phyloP scores from a whole-genome alignment of 2,888 invertebrate species.

The Bruchidius siliquastri region DNA sequence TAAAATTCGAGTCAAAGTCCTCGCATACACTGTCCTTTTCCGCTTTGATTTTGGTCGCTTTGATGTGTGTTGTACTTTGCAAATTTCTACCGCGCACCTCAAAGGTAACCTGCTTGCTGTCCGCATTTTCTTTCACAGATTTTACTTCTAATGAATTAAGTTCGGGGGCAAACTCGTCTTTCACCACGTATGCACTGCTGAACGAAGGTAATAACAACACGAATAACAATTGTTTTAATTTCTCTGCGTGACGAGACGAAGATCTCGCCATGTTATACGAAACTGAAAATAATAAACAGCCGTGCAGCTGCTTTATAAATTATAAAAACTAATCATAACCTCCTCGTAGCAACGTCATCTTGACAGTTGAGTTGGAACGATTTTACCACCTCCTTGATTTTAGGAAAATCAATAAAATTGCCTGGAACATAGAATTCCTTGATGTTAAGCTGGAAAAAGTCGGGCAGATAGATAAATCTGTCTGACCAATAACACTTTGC shows the following conservation, averaged over 20 bases:
- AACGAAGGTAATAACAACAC: constrained; percentile 17
- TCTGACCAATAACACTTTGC: no score
- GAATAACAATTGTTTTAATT: constrained; percentile 28
- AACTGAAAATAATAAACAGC: constrained; percentile 30
- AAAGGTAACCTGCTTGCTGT: constrained; percentile 36
- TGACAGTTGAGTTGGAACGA: neutral
- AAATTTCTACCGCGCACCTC: constrained; percentile 42
- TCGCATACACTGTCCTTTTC: constrained; percentile 34
- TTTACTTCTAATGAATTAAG: constrained; percentile 27
- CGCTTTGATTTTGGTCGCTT: constrained; percentile 32
- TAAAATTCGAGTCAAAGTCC: constrained; percentile 32
- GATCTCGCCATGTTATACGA: constrained; percentile 44
- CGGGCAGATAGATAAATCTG: no score
- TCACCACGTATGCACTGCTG: constrained; percentile 8
- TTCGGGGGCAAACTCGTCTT: constrained; percentile 28
- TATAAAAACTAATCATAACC: neutral
- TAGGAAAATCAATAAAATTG: no score
- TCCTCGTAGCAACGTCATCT: neutral
- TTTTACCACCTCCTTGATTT: no score
- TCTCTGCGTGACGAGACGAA: constrained; percentile 33
- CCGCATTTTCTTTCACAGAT: constrained; percentile 26
- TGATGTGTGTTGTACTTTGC: constrained; percentile 34
- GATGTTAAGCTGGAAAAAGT: no score
- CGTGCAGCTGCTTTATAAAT: neutral
- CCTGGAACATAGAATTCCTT: no score